Evolutionary conservation across 2,888 invertebrate genomes (phyloP).

Genomic region (Rutpela maculata): DNA sequence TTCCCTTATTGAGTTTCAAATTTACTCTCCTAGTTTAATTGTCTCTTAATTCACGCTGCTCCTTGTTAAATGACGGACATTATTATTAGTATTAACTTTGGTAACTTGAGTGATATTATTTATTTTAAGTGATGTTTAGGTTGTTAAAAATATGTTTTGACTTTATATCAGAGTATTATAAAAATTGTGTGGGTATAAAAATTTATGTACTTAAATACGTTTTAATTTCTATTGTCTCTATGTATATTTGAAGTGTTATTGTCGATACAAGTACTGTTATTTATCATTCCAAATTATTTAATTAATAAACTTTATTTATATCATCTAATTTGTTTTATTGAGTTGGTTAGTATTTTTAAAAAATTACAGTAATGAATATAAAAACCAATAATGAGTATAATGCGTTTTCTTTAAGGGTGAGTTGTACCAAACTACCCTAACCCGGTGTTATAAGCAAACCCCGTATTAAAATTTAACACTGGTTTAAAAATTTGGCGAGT

Average conservation of each 20-base stretch:
- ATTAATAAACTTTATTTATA: constrained; percentile 40
- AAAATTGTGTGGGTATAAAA: constrained; percentile 8
- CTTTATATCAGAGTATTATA: constrained; percentile 12
- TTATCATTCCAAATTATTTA: constrained; percentile 42
- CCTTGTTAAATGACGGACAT: constrained; percentile 23
- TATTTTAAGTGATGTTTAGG: constrained; percentile 28
- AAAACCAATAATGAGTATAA: no score
- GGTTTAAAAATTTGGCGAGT: no score
- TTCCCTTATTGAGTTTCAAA: no score
- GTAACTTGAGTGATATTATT: constrained; percentile 41
- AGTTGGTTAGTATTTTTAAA: no score
- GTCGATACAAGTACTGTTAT: constrained; percentile 35
- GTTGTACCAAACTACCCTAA: no score
- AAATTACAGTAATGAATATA: no score
- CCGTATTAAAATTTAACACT: no score
- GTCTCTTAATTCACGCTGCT: not conserved
- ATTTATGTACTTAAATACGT: constrained; percentile 33
- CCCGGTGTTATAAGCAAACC: no score
- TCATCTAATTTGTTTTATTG: constrained; percentile 13
- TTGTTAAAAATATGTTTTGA: constrained; percentile 9
- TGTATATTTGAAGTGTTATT: constrained; percentile 32
- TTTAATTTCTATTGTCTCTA: constrained; percentile 27
- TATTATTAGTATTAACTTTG: constrained; percentile 29
- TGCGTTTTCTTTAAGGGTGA: no score
- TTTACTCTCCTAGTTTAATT: no score